These are phyloP conservation scores for Eulemur rubriventer DNA, from an alignment of 2,797 vertebrate genomes.

Conservation along the genomic window DNA sequence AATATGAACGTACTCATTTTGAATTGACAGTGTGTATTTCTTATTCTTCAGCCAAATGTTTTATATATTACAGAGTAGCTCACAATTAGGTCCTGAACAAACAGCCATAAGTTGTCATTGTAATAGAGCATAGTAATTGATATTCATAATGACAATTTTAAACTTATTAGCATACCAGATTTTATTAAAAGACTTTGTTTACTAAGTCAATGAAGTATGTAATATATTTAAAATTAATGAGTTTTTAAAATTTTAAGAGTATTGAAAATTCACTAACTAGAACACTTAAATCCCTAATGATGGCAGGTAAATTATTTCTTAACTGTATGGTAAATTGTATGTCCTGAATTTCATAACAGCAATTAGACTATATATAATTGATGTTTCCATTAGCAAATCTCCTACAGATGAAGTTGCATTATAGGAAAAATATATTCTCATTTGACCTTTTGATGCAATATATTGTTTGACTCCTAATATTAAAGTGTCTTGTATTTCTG, in stretches of 20 bases:
- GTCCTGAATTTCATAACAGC: constrained; percentile 42
- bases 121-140: background rate
- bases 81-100: background rate
- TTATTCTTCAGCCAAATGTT: background rate
- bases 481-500: background rate
- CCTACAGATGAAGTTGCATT: background rate
- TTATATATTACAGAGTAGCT: background rate
- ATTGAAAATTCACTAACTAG: constrained; percentile 47
- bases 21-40: background rate
- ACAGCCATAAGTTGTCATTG: background rate
- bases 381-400: constrained; percentile 41
- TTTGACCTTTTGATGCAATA: constrained; percentile 39
- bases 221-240: constrained; percentile 54
- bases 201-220: constrained; percentile 39
- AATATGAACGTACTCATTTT: background rate
- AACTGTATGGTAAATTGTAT: constrained; percentile 20
- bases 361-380: constrained; percentile 50
- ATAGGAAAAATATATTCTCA: constrained; percentile 26
- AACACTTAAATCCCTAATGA: constrained; percentile 45
- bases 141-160: constrained; percentile 34
- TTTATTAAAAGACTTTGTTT: constrained; percentile 44
- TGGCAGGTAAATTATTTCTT: constrained; percentile 62
- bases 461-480: constrained; percentile 40
- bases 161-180: constrained; percentile 37
- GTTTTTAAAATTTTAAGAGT: constrained; percentile 30